Evolutionary conservation across 2,113 vertebrate species (phyloP).

Genomic region (Pelecanus crispus): DNA sequence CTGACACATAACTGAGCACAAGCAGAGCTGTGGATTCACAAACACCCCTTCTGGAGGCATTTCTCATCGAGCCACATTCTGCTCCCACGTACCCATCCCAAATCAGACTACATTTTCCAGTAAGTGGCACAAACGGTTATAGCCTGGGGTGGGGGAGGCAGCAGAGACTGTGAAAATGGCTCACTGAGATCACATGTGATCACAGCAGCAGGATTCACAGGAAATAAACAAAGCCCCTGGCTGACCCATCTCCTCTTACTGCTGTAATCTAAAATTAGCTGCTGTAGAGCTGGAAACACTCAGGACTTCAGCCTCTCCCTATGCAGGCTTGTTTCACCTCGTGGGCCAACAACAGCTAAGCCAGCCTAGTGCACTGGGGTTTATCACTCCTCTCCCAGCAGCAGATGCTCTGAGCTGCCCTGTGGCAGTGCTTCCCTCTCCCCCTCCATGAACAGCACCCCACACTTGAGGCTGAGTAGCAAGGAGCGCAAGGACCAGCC

Average conservation of each 20-base stretch:
- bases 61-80: neutral
- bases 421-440: neutral
- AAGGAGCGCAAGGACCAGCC: neutral
- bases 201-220: neutral
- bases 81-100: neutral
- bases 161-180: neutral
- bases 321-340: neutral
- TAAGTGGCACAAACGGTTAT: neutral
- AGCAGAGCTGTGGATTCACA: neutral
- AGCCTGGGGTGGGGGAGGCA: neutral
- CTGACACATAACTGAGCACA: neutral
- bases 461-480: neutral
- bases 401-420: neutral
- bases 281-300: neutral
- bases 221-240: neutral
- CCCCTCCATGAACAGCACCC: rapidly evolving
- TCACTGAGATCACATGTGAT: neutral
- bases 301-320: neutral
- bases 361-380: neutral
- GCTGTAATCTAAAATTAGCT: neutral
- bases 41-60: neutral
- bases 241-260: neutral
- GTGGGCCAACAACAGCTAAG: neutral
- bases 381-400: neutral
- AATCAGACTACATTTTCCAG: neutral